phyloP scores from a whole-genome alignment of 2,113 vertebrate species.

The Amphiprion percula region DNA sequence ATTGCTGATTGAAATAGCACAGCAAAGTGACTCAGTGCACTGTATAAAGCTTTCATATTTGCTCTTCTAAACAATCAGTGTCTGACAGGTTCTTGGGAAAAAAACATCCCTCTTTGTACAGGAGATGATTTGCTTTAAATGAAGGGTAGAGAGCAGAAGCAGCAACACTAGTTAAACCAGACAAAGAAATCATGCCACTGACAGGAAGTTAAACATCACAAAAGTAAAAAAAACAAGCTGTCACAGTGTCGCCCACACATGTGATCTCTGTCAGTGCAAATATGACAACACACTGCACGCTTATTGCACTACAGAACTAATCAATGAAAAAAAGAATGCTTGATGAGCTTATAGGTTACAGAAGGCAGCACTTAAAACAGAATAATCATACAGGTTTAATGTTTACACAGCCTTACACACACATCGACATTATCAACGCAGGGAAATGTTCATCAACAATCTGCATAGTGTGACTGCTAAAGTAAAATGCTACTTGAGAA shows the following conservation, averaged over 20 bases:
- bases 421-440: no score
- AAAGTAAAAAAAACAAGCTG: conserved; percentile 22
- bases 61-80: background rate
- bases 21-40: conserved; percentile 16
- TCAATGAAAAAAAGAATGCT: background rate
- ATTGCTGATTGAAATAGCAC: conserved; percentile 14
- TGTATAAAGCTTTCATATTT: background rate
- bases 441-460: no score
- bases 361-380: background rate
- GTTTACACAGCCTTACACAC: no score
- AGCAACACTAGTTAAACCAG: conserved; percentile 1
- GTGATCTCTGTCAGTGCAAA: conserved; percentile 22
- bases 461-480: no score
- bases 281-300: background rate
- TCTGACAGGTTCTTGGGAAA: background rate
- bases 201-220: conserved; percentile 30
- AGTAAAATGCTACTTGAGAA: no score
- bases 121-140: background rate
- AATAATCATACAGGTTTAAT: background rate
- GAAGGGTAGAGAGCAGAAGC: background rate
- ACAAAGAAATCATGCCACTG: background rate
- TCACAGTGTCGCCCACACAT: conserved; percentile 21
- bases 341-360: background rate
- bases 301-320: background rate
- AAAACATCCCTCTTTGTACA: background rate